phyloP scores from a whole-genome alignment of 2,888 invertebrate genomes.

The Bruchidius siliquastri region DNA sequence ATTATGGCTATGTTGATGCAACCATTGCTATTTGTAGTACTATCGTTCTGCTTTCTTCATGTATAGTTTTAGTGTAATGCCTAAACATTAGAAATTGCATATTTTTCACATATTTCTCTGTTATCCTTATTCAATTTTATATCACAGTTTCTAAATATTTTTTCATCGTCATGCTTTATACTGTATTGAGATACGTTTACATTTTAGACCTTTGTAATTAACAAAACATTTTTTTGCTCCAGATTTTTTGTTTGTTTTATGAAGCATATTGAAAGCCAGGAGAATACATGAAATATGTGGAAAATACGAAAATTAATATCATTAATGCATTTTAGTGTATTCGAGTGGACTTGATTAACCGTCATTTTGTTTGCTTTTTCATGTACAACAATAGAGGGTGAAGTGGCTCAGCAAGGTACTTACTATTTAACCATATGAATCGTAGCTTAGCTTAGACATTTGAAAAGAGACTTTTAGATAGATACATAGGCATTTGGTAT shows the following conservation, averaged over 20 bases:
- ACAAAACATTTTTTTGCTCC: too few species aligned
- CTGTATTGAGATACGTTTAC: too few species aligned
- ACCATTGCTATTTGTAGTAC: too few species aligned
- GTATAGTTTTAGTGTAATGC: too few species aligned
- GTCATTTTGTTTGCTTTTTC: constrained; percentile 36
- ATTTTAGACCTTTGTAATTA: too few species aligned
- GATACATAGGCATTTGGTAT: background rate
- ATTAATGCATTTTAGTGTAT: background rate
- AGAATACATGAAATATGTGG: background rate
- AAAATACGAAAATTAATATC: background rate
- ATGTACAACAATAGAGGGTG: constrained; percentile 53
- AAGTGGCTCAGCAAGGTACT: constrained; percentile 63
- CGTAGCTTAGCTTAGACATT: too few species aligned
- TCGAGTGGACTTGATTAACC: background rate
- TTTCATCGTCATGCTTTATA: too few species aligned
- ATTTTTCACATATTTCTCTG: background rate
- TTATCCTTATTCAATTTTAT: too few species aligned
- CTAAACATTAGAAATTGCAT: background rate
- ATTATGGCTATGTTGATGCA: background rate
- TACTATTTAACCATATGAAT: constrained; percentile 14
- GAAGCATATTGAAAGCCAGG: too few species aligned
- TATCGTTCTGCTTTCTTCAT: background rate
- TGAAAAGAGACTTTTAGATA: too few species aligned
- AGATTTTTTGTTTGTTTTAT: too few species aligned
- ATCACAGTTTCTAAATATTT: too few species aligned